phyloP scores from a whole-genome alignment of 2,888 invertebrate genomes.

The Agrochola lychnidis region DNA sequence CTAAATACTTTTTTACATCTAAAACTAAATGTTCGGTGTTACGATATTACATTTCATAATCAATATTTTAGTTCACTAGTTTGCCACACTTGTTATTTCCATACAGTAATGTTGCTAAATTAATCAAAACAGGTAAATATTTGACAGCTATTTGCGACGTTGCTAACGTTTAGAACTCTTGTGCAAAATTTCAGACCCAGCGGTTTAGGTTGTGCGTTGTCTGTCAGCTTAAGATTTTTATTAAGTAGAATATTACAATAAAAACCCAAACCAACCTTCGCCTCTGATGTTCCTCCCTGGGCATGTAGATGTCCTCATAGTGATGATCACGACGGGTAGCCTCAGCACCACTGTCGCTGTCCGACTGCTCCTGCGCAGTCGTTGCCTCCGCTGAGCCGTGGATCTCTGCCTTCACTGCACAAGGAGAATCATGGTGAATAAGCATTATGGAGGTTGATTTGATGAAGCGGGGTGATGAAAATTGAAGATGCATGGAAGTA shows the following conservation, averaged over 20 bases:
- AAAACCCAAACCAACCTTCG: conserved; percentile 74
- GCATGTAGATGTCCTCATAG: conserved; percentile 95
- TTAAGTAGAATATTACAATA: neutral
- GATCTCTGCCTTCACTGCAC: conserved; percentile 95
- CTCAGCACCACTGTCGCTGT: conserved; percentile 87
- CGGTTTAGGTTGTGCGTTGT: too few species aligned
- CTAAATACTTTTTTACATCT: too few species aligned
- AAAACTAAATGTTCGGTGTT: too few species aligned
- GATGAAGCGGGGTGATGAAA: conserved; percentile 9
- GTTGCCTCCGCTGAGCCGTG: conserved; percentile 92
- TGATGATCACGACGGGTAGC: conserved; percentile 91
- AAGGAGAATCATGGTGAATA: conserved; percentile 7
- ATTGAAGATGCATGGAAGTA: neutral
- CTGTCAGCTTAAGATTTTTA: too few species aligned
- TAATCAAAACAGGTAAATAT: too few species aligned
- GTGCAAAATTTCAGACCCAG: too few species aligned
- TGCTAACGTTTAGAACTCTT: too few species aligned
- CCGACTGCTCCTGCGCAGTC: conserved; percentile 81
- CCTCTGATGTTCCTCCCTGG: conserved; percentile 90
- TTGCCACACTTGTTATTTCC: too few species aligned
- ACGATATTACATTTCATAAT: too few species aligned
- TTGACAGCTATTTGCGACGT: too few species aligned
- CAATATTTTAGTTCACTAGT: too few species aligned
- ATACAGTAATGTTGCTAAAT: too few species aligned
- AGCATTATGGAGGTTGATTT: neutral